Evolutionary conservation across 2,797 vertebrate species (phyloP), one percentile per base, ranked within the genome.

Genomic region (Anolis apletophallus): DNA sequence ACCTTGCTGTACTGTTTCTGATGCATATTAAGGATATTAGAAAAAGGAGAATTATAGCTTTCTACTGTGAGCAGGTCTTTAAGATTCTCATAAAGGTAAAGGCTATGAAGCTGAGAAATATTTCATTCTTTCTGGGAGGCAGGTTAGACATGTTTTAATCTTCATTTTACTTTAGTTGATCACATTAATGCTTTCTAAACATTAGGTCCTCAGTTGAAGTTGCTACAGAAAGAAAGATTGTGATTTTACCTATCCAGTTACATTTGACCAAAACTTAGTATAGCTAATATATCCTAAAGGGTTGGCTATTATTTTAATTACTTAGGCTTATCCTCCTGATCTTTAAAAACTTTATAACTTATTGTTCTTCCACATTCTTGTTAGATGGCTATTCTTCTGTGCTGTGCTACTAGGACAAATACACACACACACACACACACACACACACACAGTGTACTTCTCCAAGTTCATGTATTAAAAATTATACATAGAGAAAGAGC

Each of bases 1-100:
- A 90, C 14, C 21, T 86, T 87, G 34, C 26, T 91, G 26, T 75
- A 87, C 21, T 80, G n/a, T 91, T 93, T 91, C 77, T 87, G 72
- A 78, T 90, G 26, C 16, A 83, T 87, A 73, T 84, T 89, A 76
- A 71, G n/a, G 16, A 80, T 80, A 74, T 59, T 64, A 88, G 50
- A 85, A 87, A n/a, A 78, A 85, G 7, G 16, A 71, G 13, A 89
- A 54, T 87, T 84, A n/a, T 0, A 2, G 2, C 34, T 92, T 26
- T 36, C 4, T 64, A 29, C 23, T 84, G 1, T 19, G 57, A 79
- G 74, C 55, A 67, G 0, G 9, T 89, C 87, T 87, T 72, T 87
- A 85, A 79, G 19, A 78, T 83, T 89, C 46, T 68, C 0, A 1
- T n/a, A 73, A 64, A 86, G 34, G 0, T 80, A 32, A 2, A 88